Conservation (phyloP, 2,888 invertebrate genomes). For the Micropterix aruncella region DNA sequence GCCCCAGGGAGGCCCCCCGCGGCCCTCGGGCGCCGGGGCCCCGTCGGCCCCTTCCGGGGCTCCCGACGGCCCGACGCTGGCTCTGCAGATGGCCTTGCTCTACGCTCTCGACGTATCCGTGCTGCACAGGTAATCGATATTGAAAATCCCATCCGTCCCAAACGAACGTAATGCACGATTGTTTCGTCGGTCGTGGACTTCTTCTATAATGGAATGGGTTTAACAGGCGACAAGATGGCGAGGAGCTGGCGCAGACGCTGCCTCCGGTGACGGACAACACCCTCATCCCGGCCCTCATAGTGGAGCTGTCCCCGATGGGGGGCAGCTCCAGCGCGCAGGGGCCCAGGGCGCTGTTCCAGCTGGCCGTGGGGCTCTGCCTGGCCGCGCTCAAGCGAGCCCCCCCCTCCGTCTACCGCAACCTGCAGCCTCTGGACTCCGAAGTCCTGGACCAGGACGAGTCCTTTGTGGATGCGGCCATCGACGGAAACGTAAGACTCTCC, state of each 20-base stretch:
- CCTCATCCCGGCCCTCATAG: conserved; percentile 35
- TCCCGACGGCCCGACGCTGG: conserved; percentile 64
- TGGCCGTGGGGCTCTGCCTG: conserved; percentile 23
- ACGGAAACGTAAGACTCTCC: conserved; percentile 34
- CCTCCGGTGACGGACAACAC: conserved; percentile 48
- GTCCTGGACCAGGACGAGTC: conserved; percentile 66
- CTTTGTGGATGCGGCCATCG: conserved; percentile 66
- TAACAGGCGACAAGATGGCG: conserved; percentile 56
- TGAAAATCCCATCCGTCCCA: too few species aligned
- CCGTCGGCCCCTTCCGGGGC: conserved; percentile 45
- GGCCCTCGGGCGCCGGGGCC: conserved; percentile 20
- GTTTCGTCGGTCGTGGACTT: too few species aligned
- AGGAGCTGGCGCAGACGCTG: conserved; percentile 51
- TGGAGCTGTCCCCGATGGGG: conserved; percentile 28
- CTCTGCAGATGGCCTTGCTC: conserved; percentile 68
- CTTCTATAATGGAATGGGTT: too few species aligned
- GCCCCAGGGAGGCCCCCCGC: conserved; percentile 55
- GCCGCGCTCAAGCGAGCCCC: conserved; percentile 31
- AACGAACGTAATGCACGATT: background rate
- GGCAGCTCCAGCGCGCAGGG: conserved; percentile 16
- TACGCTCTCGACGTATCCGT: conserved; percentile 75
- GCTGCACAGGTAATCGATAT: conserved; percentile 41
- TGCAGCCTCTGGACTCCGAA: conserved; percentile 15
- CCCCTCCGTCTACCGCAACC: conserved; percentile 21
- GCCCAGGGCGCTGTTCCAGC: conserved; percentile 25